Evolutionary conservation across 2,113 vertebrate genomes (phyloP).

Genomic region (Phalacrocorax brasilianus): DNA sequence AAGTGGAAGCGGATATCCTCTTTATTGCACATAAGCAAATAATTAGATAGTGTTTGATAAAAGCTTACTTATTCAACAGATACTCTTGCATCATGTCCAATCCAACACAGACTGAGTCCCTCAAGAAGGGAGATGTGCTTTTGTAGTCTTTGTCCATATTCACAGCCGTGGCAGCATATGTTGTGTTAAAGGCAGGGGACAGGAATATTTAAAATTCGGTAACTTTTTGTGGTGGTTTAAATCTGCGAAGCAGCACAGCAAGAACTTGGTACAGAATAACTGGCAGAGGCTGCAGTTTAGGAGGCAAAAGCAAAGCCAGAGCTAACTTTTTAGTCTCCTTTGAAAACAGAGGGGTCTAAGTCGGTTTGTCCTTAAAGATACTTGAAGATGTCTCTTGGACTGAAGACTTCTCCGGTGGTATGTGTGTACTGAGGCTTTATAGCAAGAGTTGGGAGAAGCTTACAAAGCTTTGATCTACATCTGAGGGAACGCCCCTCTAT

Average conservation of each 20-base stretch:
- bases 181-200: background rate
- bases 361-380: background rate
- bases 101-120: background rate
- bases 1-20: background rate
- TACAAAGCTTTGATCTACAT: background rate
- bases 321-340: background rate
- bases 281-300: background rate
- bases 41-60: background rate
- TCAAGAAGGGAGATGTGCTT: background rate
- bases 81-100: background rate
- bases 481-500: background rate
- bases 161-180: background rate
- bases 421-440: background rate
- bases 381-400: background rate
- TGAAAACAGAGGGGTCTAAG: background rate
- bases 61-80: background rate
- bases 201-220: background rate
- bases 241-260: background rate
- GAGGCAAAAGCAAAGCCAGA: background rate
- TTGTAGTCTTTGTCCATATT: background rate
- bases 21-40: background rate
- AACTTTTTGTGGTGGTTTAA: background rate
- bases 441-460: background rate
- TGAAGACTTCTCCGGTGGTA: background rate
- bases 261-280: background rate